Base-by-base conservation (phyloP, 2,113 vertebrate genomes). In the Promerops cafer region DNA sequence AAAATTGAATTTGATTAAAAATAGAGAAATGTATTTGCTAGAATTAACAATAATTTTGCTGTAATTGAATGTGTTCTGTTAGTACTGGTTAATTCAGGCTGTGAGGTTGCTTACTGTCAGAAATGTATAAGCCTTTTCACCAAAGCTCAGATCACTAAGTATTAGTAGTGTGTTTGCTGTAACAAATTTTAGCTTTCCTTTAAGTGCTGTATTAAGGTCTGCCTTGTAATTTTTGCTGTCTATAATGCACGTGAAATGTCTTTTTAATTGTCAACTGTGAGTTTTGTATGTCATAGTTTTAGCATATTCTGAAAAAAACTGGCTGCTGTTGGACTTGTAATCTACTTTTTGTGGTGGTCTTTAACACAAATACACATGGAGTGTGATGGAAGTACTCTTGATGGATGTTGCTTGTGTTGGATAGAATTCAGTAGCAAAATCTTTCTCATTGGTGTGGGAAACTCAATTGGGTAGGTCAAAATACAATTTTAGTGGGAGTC, bases 131-230 rank as follows among this genome's bases (percentile, higher is more conserved):
- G 27, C 40, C 39, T 92, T 86, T 91, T 45, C 63, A 35, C 59
- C 60, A 77, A 87, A 77, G 74, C 53, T 79, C 77, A 83, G 56
- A 63, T 89, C 9, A 11, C 44, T 27, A 27, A 52, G 22, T 66
- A 35, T 87, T 91, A 85, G n/a, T n/a, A 47, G 11, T 3, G 1
- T 54, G 81, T 82, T 94, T 87, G 56, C 82, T 83, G 16, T 50
- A 63, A 92, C 90, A 96, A 90, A 93, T 92, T 96, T 93, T 65
- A 56, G 10, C 77, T 91, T 82, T 92, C 27, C 35, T 91, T 72
- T 64, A 56, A 76, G 69, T 49, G 57, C 31, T 57, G 4, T 56
- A 6, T 79, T 76, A 72, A 17, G 27, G 10, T 59, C 44, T 82
- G 33, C 60, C 49, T 89, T 61, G 66, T 57, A 83, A 71, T 65